Conservation (phyloP, 2,888 invertebrate genomes). For the Acrocyrtus sp. region DNA sequence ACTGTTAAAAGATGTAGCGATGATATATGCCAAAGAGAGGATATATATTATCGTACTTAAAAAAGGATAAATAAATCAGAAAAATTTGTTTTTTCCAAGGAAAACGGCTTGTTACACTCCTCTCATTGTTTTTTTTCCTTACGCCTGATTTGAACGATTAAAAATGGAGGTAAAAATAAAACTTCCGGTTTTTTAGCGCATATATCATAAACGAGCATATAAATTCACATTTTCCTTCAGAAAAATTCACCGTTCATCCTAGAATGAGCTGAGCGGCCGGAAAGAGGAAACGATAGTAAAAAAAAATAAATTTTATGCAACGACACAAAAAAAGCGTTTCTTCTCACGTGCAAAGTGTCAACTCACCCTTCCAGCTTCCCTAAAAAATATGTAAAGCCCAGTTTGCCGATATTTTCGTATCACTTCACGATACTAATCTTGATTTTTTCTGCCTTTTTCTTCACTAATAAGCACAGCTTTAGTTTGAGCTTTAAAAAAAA, state of each 20-base stretch:
- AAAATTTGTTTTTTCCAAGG: not conserved
- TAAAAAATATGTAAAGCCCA: too few species aligned
- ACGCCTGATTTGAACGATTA: too few species aligned
- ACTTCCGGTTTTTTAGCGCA: not conserved
- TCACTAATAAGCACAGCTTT: not conserved
- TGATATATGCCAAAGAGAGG: too few species aligned
- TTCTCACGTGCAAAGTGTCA: conserved; percentile 1
- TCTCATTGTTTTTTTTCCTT: too few species aligned
- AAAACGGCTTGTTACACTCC: not conserved
- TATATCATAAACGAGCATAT: not conserved
- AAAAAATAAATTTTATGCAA: not conserved
- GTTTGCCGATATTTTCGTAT: too few species aligned
- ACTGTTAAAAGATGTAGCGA: too few species aligned
- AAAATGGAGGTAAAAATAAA: too few species aligned
- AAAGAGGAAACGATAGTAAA: not conserved
- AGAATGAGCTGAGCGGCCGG: too few species aligned
- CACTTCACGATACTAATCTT: not conserved
- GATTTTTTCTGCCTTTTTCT: not conserved
- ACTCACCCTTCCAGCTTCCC: conserved; percentile 40
- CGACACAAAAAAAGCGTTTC: not conserved
- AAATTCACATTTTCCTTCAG: not conserved
- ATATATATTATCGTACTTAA: too few species aligned
- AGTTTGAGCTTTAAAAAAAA: not conserved
- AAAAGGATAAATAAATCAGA: too few species aligned
- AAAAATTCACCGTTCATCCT: conserved; percentile 1